Conservation (phyloP, 2,888 invertebrate genomes). For the Zygogramma bicolorata region DNA sequence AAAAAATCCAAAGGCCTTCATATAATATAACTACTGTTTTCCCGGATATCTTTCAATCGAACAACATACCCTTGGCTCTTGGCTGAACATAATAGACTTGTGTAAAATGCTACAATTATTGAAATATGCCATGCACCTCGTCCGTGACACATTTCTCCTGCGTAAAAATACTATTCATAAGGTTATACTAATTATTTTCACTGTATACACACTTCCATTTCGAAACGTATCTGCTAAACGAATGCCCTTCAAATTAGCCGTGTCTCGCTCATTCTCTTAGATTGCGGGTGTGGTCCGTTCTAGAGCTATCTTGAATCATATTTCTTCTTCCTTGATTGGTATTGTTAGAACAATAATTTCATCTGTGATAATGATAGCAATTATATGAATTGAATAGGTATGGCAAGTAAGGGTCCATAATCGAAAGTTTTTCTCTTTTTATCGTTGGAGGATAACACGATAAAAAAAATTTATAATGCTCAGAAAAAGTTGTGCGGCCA, state of each 20-base stretch:
- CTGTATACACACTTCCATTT: constrained; percentile 23
- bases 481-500: too few relatives aligned
- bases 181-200: constrained; percentile 22
- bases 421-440: not conserved
- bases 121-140: constrained; percentile 3
- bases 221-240: constrained; percentile 23
- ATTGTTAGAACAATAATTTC: not conserved
- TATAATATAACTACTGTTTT: too few relatives aligned
- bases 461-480: too few relatives aligned
- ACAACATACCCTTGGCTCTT: too few relatives aligned
- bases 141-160: constrained; percentile 18
- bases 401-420: not conserved
- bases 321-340: constrained; percentile 16
- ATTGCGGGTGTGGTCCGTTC: constrained; percentile 30
- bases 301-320: constrained; percentile 28
- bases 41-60: too few relatives aligned
- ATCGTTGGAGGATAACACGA: not conserved
- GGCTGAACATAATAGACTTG: too few relatives aligned
- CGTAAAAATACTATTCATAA: constrained; percentile 8
- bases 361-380: not conserved
- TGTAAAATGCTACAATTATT: too few relatives aligned
- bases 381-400: not conserved
- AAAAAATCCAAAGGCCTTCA: too few relatives aligned
- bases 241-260: constrained; percentile 34
- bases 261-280: constrained; percentile 37